Evolutionary conservation across 2,113 vertebrate species (phyloP).

Genomic region (Crotophaga sulcirostris): DNA sequence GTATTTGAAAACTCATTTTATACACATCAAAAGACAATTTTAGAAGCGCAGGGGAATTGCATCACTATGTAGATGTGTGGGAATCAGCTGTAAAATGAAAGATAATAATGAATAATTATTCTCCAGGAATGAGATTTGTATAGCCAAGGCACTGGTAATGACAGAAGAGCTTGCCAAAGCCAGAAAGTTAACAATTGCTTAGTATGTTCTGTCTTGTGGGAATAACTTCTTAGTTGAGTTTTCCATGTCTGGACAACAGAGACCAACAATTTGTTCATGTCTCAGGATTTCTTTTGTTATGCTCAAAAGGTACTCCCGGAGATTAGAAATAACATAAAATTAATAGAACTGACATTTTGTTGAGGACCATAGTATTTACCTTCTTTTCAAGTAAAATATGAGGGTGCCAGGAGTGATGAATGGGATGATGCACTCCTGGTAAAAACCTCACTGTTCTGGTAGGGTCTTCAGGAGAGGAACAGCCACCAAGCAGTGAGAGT

Average conservation of each 20-base stretch:
- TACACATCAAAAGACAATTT: not conserved
- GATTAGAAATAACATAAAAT: slow-evolving; percentile 52
- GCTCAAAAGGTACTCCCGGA: slow-evolving; percentile 6
- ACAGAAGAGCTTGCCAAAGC: not conserved
- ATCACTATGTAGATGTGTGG: not conserved
- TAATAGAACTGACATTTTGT: slow-evolving; percentile 22
- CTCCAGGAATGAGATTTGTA: not conserved
- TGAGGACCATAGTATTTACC: not conserved
- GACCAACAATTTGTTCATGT: slow-evolving; percentile 1
- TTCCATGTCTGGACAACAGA: not conserved
- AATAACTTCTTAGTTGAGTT: not conserved
- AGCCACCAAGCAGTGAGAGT: not conserved
- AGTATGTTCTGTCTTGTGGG: not conserved
- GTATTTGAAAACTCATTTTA: slow-evolving; percentile 51
- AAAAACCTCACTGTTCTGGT: not conserved
- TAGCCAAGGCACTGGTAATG: not conserved
- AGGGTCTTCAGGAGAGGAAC: not conserved
- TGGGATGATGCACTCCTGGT: not conserved
- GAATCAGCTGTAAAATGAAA: slow-evolving; percentile 16
- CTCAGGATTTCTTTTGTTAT: slow-evolving; percentile 36
- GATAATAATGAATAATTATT: slow-evolving; percentile 4
- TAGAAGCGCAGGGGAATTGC: not conserved
- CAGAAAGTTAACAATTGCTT: not conserved
- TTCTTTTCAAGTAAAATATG: not conserved
- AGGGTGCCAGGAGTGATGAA: not conserved